Evolutionary conservation across 2,113 vertebrate genomes (phyloP).

Genomic region (Phylloscopus trochiloides): DNA sequence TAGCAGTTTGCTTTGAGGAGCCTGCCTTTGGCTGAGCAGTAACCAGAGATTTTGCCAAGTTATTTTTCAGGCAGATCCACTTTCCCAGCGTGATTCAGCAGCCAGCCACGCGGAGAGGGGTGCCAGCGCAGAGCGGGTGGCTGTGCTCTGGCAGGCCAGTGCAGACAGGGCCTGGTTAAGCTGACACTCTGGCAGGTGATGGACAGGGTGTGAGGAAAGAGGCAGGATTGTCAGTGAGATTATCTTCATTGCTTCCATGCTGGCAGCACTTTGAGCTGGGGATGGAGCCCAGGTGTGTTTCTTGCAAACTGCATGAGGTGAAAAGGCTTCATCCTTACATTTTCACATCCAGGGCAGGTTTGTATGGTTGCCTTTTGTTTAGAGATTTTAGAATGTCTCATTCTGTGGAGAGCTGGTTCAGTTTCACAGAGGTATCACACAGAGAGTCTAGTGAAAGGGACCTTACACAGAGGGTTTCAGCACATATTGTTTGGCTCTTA

Average conservation of each 20-base stretch:
- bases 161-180: neutral
- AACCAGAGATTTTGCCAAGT: neutral
- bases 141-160: neutral
- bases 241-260: neutral
- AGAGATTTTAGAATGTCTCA: neutral
- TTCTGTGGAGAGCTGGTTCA: neutral
- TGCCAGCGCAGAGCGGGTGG: neutral
- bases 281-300: neutral
- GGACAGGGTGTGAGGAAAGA: neutral
- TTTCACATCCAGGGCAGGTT: neutral
- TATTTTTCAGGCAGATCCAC: neutral
- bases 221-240: neutral
- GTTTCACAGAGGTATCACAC: neutral
- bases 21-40: neutral
- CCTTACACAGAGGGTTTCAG: fast-evolving
- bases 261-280: neutral
- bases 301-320: neutral
- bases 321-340: neutral
- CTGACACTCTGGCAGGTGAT: neutral
- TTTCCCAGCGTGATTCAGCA: neutral
- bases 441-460: neutral
- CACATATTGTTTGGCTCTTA: neutral
- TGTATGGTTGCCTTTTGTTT: neutral
- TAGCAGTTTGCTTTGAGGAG: neutral
- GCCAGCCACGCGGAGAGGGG: fast-evolving